Conservation (phyloP, 2,113 vertebrate species). For the Fukomys damarensis region DNA sequence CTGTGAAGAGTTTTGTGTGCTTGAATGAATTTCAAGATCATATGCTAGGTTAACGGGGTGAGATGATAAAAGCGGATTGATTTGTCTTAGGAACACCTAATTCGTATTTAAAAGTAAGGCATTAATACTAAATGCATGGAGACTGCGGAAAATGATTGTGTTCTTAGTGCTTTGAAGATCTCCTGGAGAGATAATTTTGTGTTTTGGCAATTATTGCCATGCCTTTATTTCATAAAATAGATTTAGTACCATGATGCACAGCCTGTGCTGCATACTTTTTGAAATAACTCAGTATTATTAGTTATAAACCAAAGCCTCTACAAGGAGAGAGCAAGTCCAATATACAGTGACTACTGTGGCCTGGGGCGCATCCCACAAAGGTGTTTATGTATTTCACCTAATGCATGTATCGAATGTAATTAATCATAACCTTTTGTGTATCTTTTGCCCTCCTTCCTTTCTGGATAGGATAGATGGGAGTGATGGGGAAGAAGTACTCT, state of each 20-base stretch:
- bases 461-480: neutral
- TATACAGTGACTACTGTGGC: neutral
- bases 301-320: neutral
- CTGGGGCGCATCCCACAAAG: neutral
- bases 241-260: neutral
- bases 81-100: constrained; percentile 8
- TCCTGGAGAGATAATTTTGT: accelerated
- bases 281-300: neutral
- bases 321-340: neutral
- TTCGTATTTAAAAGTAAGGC: constrained; percentile 21
- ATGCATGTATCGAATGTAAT: neutral
- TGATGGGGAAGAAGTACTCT: neutral
- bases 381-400: neutral
- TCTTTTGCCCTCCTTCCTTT: neutral
- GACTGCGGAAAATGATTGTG: neutral
- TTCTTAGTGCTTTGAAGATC: constrained; percentile 63
- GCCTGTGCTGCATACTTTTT: constrained; percentile 15
- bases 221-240: constrained; percentile 66
- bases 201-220: constrained; percentile 54
- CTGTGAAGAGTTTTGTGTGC: neutral
- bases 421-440: neutral
- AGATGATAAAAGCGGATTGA: neutral
- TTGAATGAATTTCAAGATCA: constrained; percentile 23
- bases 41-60: neutral
- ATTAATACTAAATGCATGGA: neutral